Conservation (phyloP, 2,113 vertebrate genomes). For the Pungitius pungitius region DNA sequence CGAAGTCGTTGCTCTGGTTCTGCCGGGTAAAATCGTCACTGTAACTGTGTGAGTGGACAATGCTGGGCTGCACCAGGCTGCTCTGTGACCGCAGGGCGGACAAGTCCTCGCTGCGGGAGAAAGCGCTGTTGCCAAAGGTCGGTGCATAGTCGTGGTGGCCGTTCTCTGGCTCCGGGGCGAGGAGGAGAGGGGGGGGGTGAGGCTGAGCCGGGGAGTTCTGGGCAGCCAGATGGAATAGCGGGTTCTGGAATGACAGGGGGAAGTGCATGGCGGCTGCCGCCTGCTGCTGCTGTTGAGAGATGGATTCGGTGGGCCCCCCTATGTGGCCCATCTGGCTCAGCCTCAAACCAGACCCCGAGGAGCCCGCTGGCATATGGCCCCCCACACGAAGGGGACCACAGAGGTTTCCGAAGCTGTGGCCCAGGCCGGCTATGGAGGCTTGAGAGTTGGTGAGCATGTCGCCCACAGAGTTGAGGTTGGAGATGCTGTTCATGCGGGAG, state of each 20-base stretch:
- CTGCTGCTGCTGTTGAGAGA: constrained; percentile 90
- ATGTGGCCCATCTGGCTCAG: constrained; percentile 87
- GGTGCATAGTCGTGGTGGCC: constrained; percentile 82
- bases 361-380: constrained; percentile 87
- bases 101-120: constrained; percentile 94
- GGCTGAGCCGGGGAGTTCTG: constrained; percentile 86
- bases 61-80: constrained; percentile 85
- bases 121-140: constrained; percentile 89
- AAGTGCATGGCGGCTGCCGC: constrained; percentile 86
- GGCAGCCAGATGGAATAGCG: constrained; percentile 92
- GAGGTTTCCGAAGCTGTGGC: constrained; percentile 84
- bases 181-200: constrained; percentile 76
- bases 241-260: constrained; percentile 95
- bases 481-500: constrained; percentile 93
- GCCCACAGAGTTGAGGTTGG: constrained; percentile 91
- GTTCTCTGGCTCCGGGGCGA: constrained; percentile 81
- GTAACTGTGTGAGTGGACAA: constrained; percentile 96
- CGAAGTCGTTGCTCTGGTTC: constrained; percentile 88
- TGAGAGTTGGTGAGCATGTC: constrained; percentile 93
- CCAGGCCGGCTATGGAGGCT: constrained; percentile 89
- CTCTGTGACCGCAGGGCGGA: constrained; percentile 84
- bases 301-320: constrained; percentile 88
- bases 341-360: constrained; percentile 88
- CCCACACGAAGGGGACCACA: constrained; percentile 86
- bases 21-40: constrained; percentile 93